These are phyloP conservation scores for Chalcis sispes DNA, from an alignment of 2,888 invertebrate species.

Conservation along the genomic window DNA sequence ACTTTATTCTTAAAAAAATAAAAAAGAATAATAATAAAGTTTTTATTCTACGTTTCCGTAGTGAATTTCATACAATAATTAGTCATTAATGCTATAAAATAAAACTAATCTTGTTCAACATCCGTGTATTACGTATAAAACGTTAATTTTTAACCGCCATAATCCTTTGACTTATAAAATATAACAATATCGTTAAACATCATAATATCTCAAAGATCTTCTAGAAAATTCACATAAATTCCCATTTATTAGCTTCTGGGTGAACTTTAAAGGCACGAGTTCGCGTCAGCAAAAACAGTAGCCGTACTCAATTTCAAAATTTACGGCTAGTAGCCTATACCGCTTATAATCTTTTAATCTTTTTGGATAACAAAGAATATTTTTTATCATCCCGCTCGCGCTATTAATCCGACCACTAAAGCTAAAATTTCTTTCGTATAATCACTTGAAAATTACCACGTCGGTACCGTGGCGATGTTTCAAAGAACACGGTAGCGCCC, in stretches of 20 bases:
- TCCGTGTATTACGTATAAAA: not conserved
- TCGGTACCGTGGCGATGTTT: not conserved
- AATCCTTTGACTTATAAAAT: not conserved
- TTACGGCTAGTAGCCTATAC: conserved; percentile 15
- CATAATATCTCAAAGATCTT: not conserved
- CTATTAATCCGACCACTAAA: conserved; percentile 42
- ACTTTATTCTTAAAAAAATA: too few species aligned
- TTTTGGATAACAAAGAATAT: not conserved
- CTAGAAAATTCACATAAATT: conserved; percentile 24
- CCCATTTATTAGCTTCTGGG: conserved; percentile 13
- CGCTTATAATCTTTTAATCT: not conserved
- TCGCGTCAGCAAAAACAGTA: conserved; percentile 26
- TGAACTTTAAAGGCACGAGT: not conserved
- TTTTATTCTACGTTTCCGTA: too few species aligned
- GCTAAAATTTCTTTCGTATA: conserved; percentile 24
- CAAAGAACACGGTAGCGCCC: not conserved
- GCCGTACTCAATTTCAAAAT: conserved; percentile 35
- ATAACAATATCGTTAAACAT: conserved; percentile 21
- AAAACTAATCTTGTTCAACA: too few species aligned
- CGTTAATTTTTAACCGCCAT: not conserved
- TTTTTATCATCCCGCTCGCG: conserved; percentile 28
- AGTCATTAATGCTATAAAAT: too few species aligned
- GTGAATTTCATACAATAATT: too few species aligned
- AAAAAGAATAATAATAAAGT: too few species aligned
- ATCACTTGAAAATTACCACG: conserved; percentile 46